Evolutionary conservation across 1,140 invertebrate species (phyloP).

Genomic region (Lepidurus apus): DNA sequence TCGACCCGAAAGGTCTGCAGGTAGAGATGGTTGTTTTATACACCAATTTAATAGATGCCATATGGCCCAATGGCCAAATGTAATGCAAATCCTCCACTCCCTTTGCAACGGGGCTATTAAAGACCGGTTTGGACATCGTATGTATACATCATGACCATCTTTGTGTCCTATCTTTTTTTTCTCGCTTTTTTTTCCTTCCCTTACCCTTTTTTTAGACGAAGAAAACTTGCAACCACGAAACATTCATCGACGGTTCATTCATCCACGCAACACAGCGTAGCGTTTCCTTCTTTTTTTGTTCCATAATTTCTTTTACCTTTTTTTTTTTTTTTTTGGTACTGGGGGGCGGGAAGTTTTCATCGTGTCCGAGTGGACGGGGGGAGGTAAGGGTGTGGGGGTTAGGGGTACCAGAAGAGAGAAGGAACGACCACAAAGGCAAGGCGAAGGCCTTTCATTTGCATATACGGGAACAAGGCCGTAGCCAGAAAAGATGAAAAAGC

Average conservation of each 20-base stretch:
- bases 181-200: neutral
- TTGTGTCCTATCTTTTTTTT: neutral
- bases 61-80: constrained; percentile 5
- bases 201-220: neutral
- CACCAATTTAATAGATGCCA: neutral
- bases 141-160: neutral
- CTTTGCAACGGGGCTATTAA: neutral
- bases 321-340: neutral
- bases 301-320: neutral
- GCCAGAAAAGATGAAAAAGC: constrained; percentile 12
- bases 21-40: constrained; percentile 8
- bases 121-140: neutral
- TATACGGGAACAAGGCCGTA: constrained; percentile 14
- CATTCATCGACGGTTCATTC: neutral
- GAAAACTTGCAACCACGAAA: neutral
- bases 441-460: constrained; percentile 5
- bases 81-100: constrained; percentile 21
- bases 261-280: constrained; percentile 1
- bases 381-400: neutral
- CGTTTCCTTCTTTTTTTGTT: neutral
- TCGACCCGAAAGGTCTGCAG: neutral
- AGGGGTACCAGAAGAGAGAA: neutral
- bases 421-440: neutral
- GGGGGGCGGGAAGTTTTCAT: neutral
- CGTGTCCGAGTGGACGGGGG: neutral